A percentile compares a stretch with the other conserved stretches of the same genome.
phyloP scores from a whole-genome alignment of 2,113 vertebrate genomes.

The Suricata suricatta region DNA sequence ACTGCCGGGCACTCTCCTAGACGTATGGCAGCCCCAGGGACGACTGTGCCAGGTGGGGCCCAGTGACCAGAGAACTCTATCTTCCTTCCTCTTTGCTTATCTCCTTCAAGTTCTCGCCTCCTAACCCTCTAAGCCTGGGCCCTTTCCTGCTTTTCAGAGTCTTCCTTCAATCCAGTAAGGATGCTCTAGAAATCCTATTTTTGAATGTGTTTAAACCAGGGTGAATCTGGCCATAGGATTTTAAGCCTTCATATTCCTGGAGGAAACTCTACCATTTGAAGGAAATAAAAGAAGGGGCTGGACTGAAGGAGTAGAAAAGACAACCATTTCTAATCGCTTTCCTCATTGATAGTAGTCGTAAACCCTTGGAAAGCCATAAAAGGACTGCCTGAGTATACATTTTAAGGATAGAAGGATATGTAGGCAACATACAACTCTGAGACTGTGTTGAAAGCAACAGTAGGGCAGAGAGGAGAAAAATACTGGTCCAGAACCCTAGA shows the following conservation, averaged over 20 bases:
- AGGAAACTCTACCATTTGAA: background rate
- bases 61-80: background rate
- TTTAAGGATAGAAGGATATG: background rate
- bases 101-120: background rate
- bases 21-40: background rate
- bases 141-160: background rate
- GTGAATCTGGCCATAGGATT: background rate
- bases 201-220: background rate
- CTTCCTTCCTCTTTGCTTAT: accelerated
- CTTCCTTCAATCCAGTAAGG: background rate
- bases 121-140: background rate
- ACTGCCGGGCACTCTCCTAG: accelerated
- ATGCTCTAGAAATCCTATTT: background rate
- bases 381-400: background rate
- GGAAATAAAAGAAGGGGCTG: background rate
- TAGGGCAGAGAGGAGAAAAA: background rate
- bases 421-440: background rate
- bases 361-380: background rate
- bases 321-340: background rate
- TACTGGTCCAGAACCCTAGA: background rate
- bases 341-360: background rate
- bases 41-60: background rate
- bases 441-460: background rate
- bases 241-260: background rate
- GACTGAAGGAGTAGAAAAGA: background rate